Conservation (phyloP, 2,888 invertebrate genomes). For the Kuschelorhynchus macadamiae region DNA sequence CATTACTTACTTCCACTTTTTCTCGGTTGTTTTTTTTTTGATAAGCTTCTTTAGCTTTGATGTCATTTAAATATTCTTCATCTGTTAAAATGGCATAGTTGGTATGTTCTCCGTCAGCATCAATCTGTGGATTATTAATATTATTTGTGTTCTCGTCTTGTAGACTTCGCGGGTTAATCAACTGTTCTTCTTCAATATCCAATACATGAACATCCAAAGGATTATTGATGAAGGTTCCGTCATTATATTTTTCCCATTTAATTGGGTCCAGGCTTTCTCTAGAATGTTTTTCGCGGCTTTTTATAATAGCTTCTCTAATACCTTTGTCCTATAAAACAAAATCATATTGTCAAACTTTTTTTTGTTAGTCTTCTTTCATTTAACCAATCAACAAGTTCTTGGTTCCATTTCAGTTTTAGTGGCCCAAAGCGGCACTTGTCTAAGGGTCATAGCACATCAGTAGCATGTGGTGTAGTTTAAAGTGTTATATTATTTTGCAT, state of each 20-base stretch:
- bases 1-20: constrained; percentile 8
- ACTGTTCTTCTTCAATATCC: background rate
- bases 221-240: constrained; percentile 1
- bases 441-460: constrained; percentile 40
- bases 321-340: constrained; percentile 41
- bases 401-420: constrained; percentile 18
- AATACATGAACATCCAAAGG: constrained; percentile 11
- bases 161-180: background rate
- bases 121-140: constrained; percentile 13
- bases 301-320: constrained; percentile 29
- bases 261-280: constrained; percentile 12
- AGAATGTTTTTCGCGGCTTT: constrained; percentile 37
- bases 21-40: constrained; percentile 18
- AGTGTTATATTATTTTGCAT: constrained; percentile 8
- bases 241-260: constrained; percentile 25
- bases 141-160: background rate
- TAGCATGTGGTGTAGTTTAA: too few relatives aligned
- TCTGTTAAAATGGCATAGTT: constrained; percentile 22
- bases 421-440: constrained; percentile 49
- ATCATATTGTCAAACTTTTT: constrained; percentile 38
- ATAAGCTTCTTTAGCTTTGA: constrained; percentile 20
- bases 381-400: constrained; percentile 34
- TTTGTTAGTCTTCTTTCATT: constrained; percentile 38
- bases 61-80: constrained; percentile 25
- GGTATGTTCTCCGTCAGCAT: constrained; percentile 17